A percentile compares a stretch with the other conserved stretches of the same genome.
phyloP scores from a whole-genome alignment of 2,113 vertebrate genomes.

The Cyprinus carpio region DNA sequence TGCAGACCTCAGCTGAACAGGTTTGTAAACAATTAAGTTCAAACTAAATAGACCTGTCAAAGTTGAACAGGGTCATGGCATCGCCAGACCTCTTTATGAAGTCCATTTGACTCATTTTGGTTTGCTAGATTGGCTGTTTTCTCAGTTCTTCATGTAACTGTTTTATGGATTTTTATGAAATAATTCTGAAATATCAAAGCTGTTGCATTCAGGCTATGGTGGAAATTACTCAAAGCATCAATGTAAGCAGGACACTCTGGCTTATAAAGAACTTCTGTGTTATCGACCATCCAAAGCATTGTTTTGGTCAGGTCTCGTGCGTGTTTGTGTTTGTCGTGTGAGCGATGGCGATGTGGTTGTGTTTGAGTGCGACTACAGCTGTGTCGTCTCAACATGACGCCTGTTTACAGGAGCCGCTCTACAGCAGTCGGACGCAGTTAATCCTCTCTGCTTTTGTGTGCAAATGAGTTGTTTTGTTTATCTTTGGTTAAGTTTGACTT shows the following conservation, averaged over 20 bases:
- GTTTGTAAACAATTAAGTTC: slow-evolving; percentile 45
- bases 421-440: slow-evolving; percentile 54
- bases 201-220: background rate
- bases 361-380: slow-evolving; percentile 70
- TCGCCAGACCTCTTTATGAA: background rate
- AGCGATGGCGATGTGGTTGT: slow-evolving; percentile 64
- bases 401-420: slow-evolving; percentile 72
- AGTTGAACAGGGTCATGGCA: slow-evolving; percentile 16
- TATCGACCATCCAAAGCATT: slow-evolving; percentile 3
- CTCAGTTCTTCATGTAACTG: background rate
- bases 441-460: slow-evolving; percentile 67
- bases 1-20: slow-evolving; percentile 40
- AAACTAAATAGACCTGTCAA: slow-evolving; percentile 39
- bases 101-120: background rate
- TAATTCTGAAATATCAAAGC: background rate
- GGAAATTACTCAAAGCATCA: background rate
- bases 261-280: background rate
- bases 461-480: slow-evolving; percentile 71
- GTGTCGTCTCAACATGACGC: slow-evolving; percentile 72
- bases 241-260: background rate
- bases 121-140: background rate
- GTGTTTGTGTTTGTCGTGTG: slow-evolving; percentile 47
- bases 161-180: background rate
- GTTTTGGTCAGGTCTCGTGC: background rate
- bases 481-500: slow-evolving; percentile 57